Evolutionary conservation across 2,888 invertebrate genomes (phyloP), one percentile per base, ranked within the genome.

Genomic region (Dichetophora obliterata): DNA sequence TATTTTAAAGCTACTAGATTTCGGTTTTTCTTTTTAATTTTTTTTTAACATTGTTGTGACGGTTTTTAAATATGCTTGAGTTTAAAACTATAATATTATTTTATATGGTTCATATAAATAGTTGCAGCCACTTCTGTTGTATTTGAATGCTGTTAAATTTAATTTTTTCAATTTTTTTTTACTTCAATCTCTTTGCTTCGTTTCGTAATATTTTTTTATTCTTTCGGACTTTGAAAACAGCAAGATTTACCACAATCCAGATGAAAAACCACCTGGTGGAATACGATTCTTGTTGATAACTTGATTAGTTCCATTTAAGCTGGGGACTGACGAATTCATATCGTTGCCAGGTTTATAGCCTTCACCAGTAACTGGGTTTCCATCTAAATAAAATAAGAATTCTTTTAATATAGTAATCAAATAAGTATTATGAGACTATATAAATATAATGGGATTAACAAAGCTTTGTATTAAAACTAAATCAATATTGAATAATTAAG

Each of bases 341-440:
- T 87, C 89, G 77, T 82, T 85, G 71, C 87, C 85, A 79, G 87
- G 81, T 80, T 89, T 89, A 84, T 91, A 91, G 66, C 91, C 91
- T 81, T 90, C 90, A 52, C 91, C 91, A 79, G 91, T 91, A 76
- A 91, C 91, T 66, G 91, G 91, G 82, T 91, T 91, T 65, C 91
- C 91, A 87, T 91, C 91, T 91, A n/a, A 5, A 19, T 43, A 22
- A 63, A 31, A 34, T 34, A 3, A 34, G 9, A 63, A 63, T 3
- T n/a, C n/a, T 34, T n/a, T 37, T 16, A 27, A 31, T 34, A n/a
- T 27, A 27, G n/a, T 2, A 31, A 9, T 34, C 6, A 34, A 63
- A 63, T 19, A 54, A n/a, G 19, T 19, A n/a, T 54, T 54, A 9
- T 54, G n/a, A 19, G 6, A 54, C 8, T 19, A 16, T 54, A 54